Evolutionary conservation across 2,797 vertebrate genomes (phyloP).

Genomic region (Pipistrellus pygmaeus): DNA sequence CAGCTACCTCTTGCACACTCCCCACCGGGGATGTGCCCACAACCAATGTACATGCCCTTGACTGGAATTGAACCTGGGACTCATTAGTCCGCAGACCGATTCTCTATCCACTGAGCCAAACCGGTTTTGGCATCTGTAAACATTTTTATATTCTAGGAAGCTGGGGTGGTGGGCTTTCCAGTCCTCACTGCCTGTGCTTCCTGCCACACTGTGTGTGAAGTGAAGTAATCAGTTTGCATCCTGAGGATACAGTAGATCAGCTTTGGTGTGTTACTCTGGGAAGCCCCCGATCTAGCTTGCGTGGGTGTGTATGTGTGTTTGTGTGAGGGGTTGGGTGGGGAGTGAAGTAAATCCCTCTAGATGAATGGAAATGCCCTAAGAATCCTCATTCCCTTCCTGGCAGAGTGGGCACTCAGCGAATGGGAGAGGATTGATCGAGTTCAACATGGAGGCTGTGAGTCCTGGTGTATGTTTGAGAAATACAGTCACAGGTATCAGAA

Average conservation of each 20-base stretch:
- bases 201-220: background rate
- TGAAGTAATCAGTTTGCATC: background rate
- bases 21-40: too few species aligned
- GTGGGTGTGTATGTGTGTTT: background rate
- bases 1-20: too few species aligned
- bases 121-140: too few species aligned
- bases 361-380: background rate
- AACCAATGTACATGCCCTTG: too few species aligned
- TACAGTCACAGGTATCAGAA: background rate
- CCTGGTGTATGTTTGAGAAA: background rate
- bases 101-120: too few species aligned
- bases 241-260: background rate
- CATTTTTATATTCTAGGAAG: background rate
- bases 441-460: background rate
- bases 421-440: background rate
- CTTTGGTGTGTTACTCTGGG: background rate
- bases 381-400: background rate
- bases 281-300: background rate
- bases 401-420: background rate
- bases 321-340: fast-evolving
- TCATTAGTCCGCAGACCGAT: too few species aligned
- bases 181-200: background rate
- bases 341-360: background rate
- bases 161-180: background rate
- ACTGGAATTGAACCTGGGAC: too few species aligned